Evolutionary conservation across 2,888 invertebrate genomes (phyloP).

Genomic region (Eremobia ochroleuca): DNA sequence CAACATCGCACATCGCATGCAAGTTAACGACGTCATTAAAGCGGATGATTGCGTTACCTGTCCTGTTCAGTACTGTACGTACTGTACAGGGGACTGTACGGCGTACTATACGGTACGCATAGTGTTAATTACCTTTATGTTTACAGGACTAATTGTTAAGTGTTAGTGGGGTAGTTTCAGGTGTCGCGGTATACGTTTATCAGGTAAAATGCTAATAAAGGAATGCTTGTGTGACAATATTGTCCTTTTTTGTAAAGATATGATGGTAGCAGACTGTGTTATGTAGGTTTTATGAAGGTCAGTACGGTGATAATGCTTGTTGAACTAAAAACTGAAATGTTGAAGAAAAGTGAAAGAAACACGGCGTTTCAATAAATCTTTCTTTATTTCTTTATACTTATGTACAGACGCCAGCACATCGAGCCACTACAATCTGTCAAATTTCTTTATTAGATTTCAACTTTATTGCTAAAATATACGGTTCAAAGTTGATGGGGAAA

Average conservation of each 20-base stretch:
- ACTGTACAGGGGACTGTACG: background rate
- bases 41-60: slow-evolving; percentile 78
- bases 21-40: slow-evolving; percentile 84
- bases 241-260: background rate
- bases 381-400: too few species aligned
- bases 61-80: slow-evolving; percentile 29
- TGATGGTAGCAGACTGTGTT: background rate
- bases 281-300: background rate
- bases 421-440: too few species aligned
- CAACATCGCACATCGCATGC: slow-evolving; percentile 68
- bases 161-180: slow-evolving; percentile 21
- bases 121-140: slow-evolving; percentile 58
- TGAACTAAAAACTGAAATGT: background rate
- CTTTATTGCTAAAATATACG: too few species aligned
- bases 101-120: slow-evolving; percentile 20
- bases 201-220: background rate
- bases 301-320: background rate
- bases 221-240: background rate
- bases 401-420: too few species aligned
- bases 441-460: too few species aligned
- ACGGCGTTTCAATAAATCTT: too few species aligned
- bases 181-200: background rate
- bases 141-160: slow-evolving; percentile 57
- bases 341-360: background rate
- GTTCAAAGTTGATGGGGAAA: too few species aligned